Percentiles rank a stretch among this genome's conserved stretches.
Conservation (phyloP, 2,797 vertebrate genomes). For the Avahi laniger region DNA sequence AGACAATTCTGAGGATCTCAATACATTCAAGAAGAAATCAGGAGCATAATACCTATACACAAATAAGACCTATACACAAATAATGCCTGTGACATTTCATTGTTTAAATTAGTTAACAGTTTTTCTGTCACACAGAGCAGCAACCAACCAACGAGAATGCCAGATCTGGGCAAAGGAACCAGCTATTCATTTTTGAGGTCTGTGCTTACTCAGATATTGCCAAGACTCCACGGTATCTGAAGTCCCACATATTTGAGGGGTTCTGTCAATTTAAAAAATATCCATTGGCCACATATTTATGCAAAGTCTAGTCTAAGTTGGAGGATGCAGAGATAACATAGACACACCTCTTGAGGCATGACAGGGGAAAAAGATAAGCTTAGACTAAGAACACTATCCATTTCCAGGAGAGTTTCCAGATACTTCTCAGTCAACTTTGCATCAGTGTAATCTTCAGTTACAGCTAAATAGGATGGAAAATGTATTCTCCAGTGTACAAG, state of each 20-base stretch:
- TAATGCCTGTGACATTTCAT: neutral
- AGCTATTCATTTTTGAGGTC: neutral
- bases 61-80: neutral
- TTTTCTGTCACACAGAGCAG: neutral
- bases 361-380: neutral
- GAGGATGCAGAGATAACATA: neutral
- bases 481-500: neutral
- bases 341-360: neutral
- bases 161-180: neutral
- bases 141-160: neutral
- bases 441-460: neutral
- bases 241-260: neutral
- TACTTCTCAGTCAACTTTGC: neutral
- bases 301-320: neutral
- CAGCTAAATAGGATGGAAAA: neutral
- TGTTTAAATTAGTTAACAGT: neutral
- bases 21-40: neutral
- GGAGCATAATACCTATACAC: neutral
- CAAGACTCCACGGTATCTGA: neutral
- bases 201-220: neutral
- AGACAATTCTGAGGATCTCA: neutral
- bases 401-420: neutral
- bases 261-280: neutral
- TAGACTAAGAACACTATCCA: neutral
- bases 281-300: neutral